These are phyloP conservation scores for Scyliorhinus canicula DNA, from an alignment of 2,797 vertebrate species.

Conservation along the genomic window DNA sequence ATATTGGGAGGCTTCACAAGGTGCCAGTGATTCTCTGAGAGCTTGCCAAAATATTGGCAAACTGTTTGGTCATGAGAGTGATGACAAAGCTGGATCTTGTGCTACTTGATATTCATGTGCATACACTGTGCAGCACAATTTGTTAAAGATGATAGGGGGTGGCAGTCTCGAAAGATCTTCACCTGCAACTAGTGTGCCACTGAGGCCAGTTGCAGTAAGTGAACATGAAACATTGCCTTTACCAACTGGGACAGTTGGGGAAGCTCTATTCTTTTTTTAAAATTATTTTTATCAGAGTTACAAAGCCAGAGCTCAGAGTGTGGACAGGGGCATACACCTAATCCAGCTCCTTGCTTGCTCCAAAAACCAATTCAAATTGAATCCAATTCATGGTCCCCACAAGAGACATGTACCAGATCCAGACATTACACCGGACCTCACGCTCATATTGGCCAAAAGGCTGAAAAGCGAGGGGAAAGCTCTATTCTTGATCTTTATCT, in stretches of 20 bases:
- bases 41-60: not conserved
- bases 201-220: not conserved
- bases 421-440: too few relatives aligned
- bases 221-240: not conserved
- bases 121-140: not conserved
- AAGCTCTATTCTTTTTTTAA: not conserved
- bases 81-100: not conserved
- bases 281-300: too few relatives aligned
- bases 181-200: not conserved
- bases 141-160: not conserved
- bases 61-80: not conserved
- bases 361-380: too few relatives aligned
- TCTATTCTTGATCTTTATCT: not conserved
- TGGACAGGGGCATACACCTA: too few relatives aligned
- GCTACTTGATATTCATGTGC: not conserved
- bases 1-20: not conserved
- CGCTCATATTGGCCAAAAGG: too few relatives aligned
- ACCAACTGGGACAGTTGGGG: not conserved
- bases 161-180: not conserved
- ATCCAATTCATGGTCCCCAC: too few relatives aligned
- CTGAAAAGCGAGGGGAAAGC: too few relatives aligned
- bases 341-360: too few relatives aligned
- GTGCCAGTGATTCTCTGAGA: not conserved
- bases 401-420: too few relatives aligned
- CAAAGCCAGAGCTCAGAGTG: too few relatives aligned